A percentile compares a stretch with the other conserved stretches of the same genome.
Conservation (phyloP, 2,113 vertebrate species). For the Hystrix cristata region DNA sequence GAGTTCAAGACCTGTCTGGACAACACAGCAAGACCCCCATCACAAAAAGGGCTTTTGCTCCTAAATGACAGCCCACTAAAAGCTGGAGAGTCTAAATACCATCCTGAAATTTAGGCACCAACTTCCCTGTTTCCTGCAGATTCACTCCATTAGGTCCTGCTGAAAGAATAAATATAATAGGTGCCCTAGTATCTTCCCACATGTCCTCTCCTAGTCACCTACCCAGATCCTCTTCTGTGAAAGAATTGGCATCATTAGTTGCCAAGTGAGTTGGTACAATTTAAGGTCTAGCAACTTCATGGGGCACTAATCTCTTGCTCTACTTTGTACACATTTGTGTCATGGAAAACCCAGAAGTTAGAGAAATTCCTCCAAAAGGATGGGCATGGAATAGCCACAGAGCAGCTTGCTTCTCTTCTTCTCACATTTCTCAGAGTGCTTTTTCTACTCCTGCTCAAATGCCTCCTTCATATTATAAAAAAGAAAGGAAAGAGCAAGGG, state of each 20-base stretch:
- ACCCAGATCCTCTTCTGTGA: conserved; percentile 20
- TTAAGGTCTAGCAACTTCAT: neutral
- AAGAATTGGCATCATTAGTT: neutral
- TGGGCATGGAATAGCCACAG: neutral
- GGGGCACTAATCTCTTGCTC: neutral
- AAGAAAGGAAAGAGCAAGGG: conserved; percentile 28
- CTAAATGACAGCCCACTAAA: conserved; percentile 34
- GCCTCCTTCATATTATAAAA: conserved; percentile 1
- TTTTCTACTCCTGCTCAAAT: conserved; percentile 43
- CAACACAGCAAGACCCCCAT: neutral
- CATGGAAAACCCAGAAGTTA: neutral
- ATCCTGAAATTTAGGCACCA: neutral
- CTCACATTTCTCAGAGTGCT: conserved; percentile 24
- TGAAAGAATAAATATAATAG: neutral
- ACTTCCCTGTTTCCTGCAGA: conserved; percentile 31
- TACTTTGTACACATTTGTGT: neutral
- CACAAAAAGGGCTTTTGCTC: neutral
- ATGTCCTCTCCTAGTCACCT: conserved; percentile 9
- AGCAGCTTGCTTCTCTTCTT: neutral
- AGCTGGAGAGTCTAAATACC: neutral
- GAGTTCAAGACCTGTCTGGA: neutral
- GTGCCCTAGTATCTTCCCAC: neutral
- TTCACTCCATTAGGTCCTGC: neutral
- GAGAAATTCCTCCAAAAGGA: conserved; percentile 22
- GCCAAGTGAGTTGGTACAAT: neutral